These are phyloP conservation scores for Diphyllodes magnificus DNA, from an alignment of 2,113 vertebrate species.

Conservation along the genomic window DNA sequence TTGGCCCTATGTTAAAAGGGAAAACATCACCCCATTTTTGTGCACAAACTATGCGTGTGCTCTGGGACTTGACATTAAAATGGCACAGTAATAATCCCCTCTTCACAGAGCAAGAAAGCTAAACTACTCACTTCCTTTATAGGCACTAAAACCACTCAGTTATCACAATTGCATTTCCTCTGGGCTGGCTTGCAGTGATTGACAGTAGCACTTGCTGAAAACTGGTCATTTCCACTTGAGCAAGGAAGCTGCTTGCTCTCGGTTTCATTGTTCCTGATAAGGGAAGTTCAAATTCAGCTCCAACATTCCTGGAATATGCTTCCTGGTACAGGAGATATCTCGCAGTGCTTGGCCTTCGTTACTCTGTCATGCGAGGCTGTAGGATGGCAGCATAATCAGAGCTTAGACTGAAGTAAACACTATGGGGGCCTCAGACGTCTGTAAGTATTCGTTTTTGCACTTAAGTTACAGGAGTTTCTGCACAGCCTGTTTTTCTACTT, in stretches of 20 bases:
- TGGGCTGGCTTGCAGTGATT: background rate
- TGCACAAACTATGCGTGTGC: background rate
- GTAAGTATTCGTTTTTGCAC: background rate
- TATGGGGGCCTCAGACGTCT: background rate
- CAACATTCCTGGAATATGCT: background rate
- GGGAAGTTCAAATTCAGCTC: background rate
- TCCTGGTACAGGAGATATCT: background rate
- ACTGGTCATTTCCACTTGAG: background rate
- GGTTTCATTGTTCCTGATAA: background rate
- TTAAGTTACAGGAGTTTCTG: background rate
- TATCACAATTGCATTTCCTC: background rate
- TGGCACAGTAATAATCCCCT: background rate
- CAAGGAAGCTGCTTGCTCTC: background rate
- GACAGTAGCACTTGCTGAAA: slow-evolving; percentile 40
- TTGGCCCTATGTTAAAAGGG: background rate
- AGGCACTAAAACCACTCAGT: background rate
- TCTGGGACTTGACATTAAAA: background rate
- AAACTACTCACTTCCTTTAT: slow-evolving; percentile 5
- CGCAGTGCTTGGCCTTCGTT: background rate
- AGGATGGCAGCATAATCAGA: too few relatives aligned
- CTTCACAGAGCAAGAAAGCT: background rate
- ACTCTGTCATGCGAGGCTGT: background rate
- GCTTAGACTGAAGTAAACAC: background rate
- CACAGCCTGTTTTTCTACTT: background rate
- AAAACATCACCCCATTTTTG: background rate